Evolutionary conservation across 2,888 invertebrate genomes (phyloP), one percentile per base, ranked within the genome.

Genomic region (Heteromurus nitidus): DNA sequence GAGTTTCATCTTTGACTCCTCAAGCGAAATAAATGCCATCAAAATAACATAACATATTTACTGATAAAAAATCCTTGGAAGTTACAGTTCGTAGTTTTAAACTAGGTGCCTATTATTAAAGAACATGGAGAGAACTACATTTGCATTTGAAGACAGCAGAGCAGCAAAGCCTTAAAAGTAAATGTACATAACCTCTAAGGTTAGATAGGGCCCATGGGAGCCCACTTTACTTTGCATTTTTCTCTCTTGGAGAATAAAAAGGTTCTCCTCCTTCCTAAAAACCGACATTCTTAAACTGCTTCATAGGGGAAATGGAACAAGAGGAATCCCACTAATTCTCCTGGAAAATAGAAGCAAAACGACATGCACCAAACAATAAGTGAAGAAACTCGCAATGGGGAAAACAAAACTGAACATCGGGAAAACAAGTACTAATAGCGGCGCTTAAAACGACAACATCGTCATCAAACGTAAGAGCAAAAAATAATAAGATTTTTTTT

Each of bases 121-220:
- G n/a, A n/a, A n/a, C n/a, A n/a, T n/a, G n/a, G n/a, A n/a, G n/a
- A n/a, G n/a, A n/a, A n/a, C n/a, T n/a, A n/a, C n/a, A n/a, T n/a
- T n/a, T n/a, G n/a, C n/a, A n/a, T n/a, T n/a, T n/a, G n/a, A n/a
- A n/a, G n/a, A n/a, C n/a, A n/a, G n/a, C n/a, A n/a, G n/a, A n/a
- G n/a, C 28, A 60, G 11, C 16, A 30, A 60, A 30, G 16, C 2
- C 26, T 3, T 47, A 20, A 5, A 68, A 69, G 76, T 22, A 76
- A 76, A 69, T 69, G 76, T n/a, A n/a, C n/a, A n/a, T n/a, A 76
- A 36, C 68, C 58, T 2, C 68, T n/a, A 65, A 64, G 20, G 44
- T 24, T 30, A 60, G 18, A 65, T 62, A 44, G 76, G 62, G 69
- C 76, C 76, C 76, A 47, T 22, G 68, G 76, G 75, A 75, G 13